phyloP scores from a whole-genome alignment of 2,797 vertebrate species.

The Lacerta agilis region DNA sequence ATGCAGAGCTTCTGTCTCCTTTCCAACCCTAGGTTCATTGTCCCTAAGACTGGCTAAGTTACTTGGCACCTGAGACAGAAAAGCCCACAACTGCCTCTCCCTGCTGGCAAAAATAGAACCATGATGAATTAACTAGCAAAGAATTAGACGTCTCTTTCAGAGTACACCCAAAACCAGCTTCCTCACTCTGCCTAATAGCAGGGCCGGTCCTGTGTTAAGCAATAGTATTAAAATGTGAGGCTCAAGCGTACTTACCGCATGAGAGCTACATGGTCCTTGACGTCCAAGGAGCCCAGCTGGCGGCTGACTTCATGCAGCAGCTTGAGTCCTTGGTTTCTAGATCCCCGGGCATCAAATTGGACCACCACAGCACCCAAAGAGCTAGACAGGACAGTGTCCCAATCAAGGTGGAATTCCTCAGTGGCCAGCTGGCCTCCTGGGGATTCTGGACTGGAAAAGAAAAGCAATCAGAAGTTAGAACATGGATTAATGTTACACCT shows the following conservation, averaged over 20 bases:
- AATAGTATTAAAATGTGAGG: neutral
- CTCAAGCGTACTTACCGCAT: constrained; percentile 77
- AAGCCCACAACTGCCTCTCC: too few species aligned
- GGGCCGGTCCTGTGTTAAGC: neutral
- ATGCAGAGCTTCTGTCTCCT: too few species aligned
- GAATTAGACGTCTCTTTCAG: too few species aligned
- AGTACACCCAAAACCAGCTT: too few species aligned
- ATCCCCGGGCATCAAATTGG: constrained; percentile 81
- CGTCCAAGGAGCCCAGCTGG: constrained; percentile 77
- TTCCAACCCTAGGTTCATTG: too few species aligned
- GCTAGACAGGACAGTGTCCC: constrained; percentile 84
- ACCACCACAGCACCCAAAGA: constrained; percentile 79
- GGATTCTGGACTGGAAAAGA: constrained; percentile 74
- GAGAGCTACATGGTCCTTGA: constrained; percentile 82
- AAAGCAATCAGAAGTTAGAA: neutral
- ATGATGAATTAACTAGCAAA: too few species aligned
- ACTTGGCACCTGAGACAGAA: too few species aligned
- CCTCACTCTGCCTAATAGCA: neutral
- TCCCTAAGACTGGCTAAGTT: too few species aligned
- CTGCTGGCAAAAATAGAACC: too few species aligned
- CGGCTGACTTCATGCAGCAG: constrained; percentile 72
- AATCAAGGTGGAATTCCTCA: constrained; percentile 82
- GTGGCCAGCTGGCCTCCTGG: constrained; percentile 81
- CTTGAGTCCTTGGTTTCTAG: constrained; percentile 78
- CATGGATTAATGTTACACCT: neutral